A percentile compares a stretch with the other conserved stretches of the same genome.
These are phyloP conservation scores for Drosophila ochracea DNA, from an alignment of 2,888 invertebrate genomes.

Conservation along the genomic window DNA sequence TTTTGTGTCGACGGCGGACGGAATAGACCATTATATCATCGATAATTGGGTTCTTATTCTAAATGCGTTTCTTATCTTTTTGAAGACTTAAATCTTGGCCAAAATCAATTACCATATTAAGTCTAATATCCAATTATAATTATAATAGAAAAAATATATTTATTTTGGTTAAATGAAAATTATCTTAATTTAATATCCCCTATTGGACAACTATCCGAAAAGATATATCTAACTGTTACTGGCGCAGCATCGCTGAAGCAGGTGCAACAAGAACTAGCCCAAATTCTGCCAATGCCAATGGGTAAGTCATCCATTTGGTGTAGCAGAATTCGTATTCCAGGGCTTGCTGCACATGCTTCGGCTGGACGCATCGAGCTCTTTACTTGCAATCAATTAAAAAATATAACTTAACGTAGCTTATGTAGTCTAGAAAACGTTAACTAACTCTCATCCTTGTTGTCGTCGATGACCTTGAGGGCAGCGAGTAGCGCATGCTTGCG, in stretches of 20 bases:
- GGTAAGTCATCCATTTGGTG: slow-evolving; percentile 35
- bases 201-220: not conserved
- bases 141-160: slow-evolving; percentile 2
- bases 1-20: not conserved
- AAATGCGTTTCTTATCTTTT: not conserved
- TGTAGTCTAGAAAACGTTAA: slow-evolving; percentile 29
- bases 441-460: slow-evolving; percentile 79
- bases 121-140: not conserved
- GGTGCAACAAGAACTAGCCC: slow-evolving; percentile 29
- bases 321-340: slow-evolving; percentile 7
- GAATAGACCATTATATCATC: not conserved
- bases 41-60: not conserved
- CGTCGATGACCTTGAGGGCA: slow-evolving; percentile 88
- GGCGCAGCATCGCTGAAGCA: slow-evolving; percentile 20
- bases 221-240: not conserved
- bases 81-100: not conserved
- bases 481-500: slow-evolving; percentile 87
- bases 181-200: not conserved
- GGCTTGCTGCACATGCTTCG: slow-evolving; percentile 38
- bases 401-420: slow-evolving; percentile 69
- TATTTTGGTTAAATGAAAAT: not conserved
- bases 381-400: slow-evolving; percentile 59
- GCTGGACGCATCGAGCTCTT: slow-evolving; percentile 16
- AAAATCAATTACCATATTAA: not conserved
- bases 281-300: slow-evolving; percentile 10